Conservation (phyloP, 2,113 vertebrate genomes). For the Lasiurus cinereus region DNA sequence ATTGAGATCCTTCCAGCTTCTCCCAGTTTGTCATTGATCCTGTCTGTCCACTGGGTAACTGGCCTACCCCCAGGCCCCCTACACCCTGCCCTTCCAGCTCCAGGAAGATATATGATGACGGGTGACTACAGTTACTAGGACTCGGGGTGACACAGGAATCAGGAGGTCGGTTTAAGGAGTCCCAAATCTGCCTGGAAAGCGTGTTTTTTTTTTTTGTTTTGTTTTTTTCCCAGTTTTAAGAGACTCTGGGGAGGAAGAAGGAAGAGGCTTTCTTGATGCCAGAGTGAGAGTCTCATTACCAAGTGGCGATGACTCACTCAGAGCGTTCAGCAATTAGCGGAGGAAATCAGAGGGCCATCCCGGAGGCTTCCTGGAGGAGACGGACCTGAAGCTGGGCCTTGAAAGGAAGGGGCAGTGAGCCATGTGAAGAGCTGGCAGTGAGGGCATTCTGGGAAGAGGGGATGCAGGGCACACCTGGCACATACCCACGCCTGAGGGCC, state of each 20-base stretch:
- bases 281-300: neutral
- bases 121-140: neutral
- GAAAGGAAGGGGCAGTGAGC: neutral
- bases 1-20: neutral
- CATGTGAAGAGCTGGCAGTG: neutral
- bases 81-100: neutral
- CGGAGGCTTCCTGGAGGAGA: constrained; percentile 7
- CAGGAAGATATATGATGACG: neutral
- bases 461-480: neutral
- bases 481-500: neutral
- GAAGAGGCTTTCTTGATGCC: neutral
- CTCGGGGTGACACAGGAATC: neutral
- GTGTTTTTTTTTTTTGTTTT: neutral
- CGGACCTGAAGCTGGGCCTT: neutral
- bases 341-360: neutral
- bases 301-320: neutral
- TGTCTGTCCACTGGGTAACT: neutral
- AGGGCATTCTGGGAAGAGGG: neutral
- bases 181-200: neutral
- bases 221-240: neutral
- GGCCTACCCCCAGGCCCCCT: neutral
- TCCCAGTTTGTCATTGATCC: neutral
- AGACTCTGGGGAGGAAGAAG: neutral
- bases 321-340: neutral
- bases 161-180: neutral